These are phyloP conservation scores for Aplochiton taeniatus DNA, from an alignment of 2,797 vertebrate species.

Conservation along the genomic window DNA sequence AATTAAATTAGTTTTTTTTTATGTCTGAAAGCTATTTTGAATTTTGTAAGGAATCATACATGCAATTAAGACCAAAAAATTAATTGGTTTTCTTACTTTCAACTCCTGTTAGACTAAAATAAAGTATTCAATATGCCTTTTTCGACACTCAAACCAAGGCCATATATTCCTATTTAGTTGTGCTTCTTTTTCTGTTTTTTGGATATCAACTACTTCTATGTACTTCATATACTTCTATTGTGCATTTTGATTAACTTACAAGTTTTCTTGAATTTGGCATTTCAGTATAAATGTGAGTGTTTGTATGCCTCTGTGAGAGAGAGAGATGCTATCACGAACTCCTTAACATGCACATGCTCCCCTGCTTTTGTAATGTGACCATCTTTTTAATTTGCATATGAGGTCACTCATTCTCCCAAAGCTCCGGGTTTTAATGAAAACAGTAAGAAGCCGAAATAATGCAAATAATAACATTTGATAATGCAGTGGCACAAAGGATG, in stretches of 20 bases:
- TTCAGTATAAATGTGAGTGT: not conserved
- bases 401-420: conserved; percentile 79
- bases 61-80: too few relatives aligned
- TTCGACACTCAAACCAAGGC: not conserved
- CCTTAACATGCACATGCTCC: conserved; percentile 52
- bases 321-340: conserved; percentile 41
- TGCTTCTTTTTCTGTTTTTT: not conserved
- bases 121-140: too few relatives aligned
- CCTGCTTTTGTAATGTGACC: conserved; percentile 50
- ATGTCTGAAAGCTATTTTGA: conserved; percentile 66
- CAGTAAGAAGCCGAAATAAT: conserved; percentile 90
- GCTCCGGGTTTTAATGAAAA: conserved; percentile 83
- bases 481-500: conserved; percentile 54
- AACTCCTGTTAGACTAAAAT: too few relatives aligned
- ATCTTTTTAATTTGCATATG: conserved; percentile 54
- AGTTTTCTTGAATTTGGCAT: conserved; percentile 4
- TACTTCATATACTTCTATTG: not conserved
- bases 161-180: not conserved
- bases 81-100: too few relatives aligned
- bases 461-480: conserved; percentile 84
- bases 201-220: not conserved
- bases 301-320: not conserved
- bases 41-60: not conserved
- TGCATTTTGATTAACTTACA: conserved; percentile 6
- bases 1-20: conserved; percentile 86